Conservation (phyloP, 2,113 vertebrate genomes). For the Brevimyrus niger region DNA sequence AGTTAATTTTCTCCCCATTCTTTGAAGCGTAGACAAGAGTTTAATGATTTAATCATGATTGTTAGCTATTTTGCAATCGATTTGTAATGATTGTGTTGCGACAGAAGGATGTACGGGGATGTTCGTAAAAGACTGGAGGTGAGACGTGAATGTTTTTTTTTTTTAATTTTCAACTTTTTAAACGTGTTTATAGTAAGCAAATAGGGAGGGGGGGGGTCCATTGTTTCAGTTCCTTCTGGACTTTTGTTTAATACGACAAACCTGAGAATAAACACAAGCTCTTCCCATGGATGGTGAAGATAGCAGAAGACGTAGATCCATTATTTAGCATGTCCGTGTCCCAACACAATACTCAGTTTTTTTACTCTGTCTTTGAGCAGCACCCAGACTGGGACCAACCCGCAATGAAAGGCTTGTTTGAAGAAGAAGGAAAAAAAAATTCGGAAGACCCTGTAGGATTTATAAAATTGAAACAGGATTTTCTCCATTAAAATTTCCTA, state of each 20-base stretch:
- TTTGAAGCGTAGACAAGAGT: slow-evolving; percentile 99
- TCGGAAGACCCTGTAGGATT: slow-evolving; percentile 4
- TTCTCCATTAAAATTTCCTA: slow-evolving; percentile 19
- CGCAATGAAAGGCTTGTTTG: background rate
- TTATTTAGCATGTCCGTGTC: background rate
- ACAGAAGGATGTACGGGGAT: slow-evolving; percentile 80
- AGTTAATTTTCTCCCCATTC: slow-evolving; percentile 99
- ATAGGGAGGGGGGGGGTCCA: background rate
- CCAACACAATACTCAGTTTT: background rate
- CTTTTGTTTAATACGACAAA: slow-evolving; percentile 34
- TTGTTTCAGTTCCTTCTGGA: background rate
- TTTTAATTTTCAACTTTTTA: background rate
- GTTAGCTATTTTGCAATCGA: slow-evolving; percentile 99
- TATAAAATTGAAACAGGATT: slow-evolving; percentile 11
- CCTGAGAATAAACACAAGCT: slow-evolving; percentile 8
- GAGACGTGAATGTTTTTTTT: slow-evolving; percentile 48
- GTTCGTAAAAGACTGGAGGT: slow-evolving; percentile 54
- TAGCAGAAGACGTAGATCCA: background rate
- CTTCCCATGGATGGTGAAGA: slow-evolving; percentile 1
- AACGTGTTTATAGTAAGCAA: slow-evolving; percentile 1
- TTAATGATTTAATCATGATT: slow-evolving; percentile 99
- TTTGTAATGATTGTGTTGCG: slow-evolving; percentile 99
- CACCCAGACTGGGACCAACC: background rate
- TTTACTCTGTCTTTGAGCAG: background rate
- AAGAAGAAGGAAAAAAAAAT: background rate